These are phyloP conservation scores for Phrynocephalus guinanensis DNA, from an alignment of 2,797 vertebrate species.

Conservation along the genomic window DNA sequence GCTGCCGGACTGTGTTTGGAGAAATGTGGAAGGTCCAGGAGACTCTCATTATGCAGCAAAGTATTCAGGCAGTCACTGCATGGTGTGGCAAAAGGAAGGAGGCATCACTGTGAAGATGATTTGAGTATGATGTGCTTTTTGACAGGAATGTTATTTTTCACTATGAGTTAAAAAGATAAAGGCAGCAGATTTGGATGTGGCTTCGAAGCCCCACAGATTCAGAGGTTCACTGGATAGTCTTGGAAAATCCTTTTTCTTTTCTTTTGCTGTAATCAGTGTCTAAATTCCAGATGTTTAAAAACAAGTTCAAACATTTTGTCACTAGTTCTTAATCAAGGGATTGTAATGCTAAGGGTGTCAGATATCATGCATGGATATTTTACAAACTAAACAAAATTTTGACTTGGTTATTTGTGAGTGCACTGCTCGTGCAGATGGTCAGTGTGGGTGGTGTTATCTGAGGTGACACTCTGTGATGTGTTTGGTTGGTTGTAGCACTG, in stretches of 20 bases:
- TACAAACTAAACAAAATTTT: no score
- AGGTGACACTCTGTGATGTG: no score
- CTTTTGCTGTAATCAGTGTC: not conserved
- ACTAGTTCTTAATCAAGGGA: not conserved
- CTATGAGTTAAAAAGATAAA: not conserved
- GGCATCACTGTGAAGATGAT: slow-evolving; percentile 22
- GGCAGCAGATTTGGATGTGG: not conserved
- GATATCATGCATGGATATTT: no score
- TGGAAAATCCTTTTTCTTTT: not conserved
- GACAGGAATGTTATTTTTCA: not conserved
- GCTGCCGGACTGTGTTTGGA: not conserved
- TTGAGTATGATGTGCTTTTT: not conserved
- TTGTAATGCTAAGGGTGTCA: no score
- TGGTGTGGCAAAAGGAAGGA: slow-evolving; percentile 11
- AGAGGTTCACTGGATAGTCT: not conserved
- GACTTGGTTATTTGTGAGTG: no score
- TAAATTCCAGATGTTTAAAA: not conserved
- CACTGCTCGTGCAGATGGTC: no score
- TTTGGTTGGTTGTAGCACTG: no score
- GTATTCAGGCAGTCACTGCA: not conserved
- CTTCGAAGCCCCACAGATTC: not conserved
- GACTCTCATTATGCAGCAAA: not conserved
- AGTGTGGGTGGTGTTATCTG: no score
- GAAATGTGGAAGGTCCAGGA: not conserved
- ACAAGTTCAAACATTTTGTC: not conserved